phyloP scores from a whole-genome alignment of 2,797 vertebrate species.

The Cirrhinus mrigala region DNA sequence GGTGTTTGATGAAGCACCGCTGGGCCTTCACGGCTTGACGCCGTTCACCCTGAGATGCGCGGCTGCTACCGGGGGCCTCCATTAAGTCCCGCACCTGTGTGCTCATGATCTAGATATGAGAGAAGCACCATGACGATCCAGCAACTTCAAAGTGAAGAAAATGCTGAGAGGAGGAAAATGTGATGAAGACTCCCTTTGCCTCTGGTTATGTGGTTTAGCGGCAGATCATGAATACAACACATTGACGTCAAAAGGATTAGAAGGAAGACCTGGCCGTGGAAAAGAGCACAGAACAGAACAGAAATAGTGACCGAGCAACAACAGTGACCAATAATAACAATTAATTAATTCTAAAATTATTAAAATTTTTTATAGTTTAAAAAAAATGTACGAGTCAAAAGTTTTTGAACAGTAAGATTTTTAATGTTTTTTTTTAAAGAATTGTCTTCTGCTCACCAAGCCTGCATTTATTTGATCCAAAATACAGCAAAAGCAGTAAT shows the following conservation, averaged over 20 bases:
- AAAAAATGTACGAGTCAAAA: no score
- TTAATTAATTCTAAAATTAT: neutral
- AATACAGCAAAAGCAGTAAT: no score
- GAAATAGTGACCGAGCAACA: neutral
- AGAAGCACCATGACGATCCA: constrained; percentile 47
- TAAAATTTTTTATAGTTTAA: no score
- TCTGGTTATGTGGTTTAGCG: neutral
- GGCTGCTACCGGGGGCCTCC: constrained; percentile 44
- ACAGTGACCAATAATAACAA: neutral
- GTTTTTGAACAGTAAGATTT: no score
- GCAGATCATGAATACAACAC: neutral
- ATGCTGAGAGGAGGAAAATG: constrained; percentile 30
- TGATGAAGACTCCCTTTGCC: constrained; percentile 25
- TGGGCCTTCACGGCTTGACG: constrained; percentile 60
- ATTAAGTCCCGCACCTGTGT: constrained; percentile 64
- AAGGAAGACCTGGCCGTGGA: neutral
- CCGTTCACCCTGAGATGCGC: constrained; percentile 51
- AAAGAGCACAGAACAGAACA: neutral
- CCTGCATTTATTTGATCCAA: no score
- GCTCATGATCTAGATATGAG: constrained; percentile 52
- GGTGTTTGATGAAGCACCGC: constrained; percentile 68
- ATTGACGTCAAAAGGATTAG: neutral
- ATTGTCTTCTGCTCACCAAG: no score
- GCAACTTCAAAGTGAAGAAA: constrained; percentile 25
- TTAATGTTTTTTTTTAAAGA: no score